Base-by-base conservation (phyloP, 2,797 vertebrate genomes). In the Sitta carolinensis region DNA sequence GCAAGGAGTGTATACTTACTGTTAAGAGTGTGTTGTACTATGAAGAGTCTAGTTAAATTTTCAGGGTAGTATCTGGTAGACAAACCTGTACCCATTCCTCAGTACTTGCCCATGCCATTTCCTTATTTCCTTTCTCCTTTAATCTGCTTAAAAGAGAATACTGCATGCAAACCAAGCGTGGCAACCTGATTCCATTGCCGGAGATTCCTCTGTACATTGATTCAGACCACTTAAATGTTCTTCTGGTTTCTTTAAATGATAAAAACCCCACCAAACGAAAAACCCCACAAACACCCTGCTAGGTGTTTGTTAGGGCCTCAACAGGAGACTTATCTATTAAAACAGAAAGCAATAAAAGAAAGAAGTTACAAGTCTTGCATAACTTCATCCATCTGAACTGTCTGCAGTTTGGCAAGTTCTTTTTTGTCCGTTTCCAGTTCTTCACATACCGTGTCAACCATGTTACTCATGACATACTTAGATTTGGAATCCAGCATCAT, bases 371-470 rank as follows among this genome's bases (percentile, higher is more conserved):
- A 98, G 97, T 99, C 99, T 97, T 98, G 98, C 98, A 99, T 99
- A 97, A 99, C 99, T 98, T 99, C 99, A 85, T 99, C 99, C 98
- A 99, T 98, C 96, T 99, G 99, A 95, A 99, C 99, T 94, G 99
- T 99, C 94, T 99, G 98, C 98, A 99, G 98, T 98, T 99, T 99
- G 98, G 99, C 98, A 94, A 99, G 98, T 96, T 99, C 98, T 93
- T 99, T 99, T 97, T 98, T 98, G 95, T 98, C 98, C 4, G 98
- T 98, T 96, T 99, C 99, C 97, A 99, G 98, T 92, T 99, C 99
- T 94, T 98, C 99, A 78, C 99, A 99, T 96, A 99, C 98, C 0
- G 97, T 98, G 86, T 98, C 98, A 47, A 99, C 98, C 97, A 99
- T 98, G 87, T 98, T 98, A 47, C 97, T 98, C 93, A 99, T 98